Evolutionary conservation across 2,113 vertebrate species (phyloP).

Genomic region (Hipposideros armiger): DNA sequence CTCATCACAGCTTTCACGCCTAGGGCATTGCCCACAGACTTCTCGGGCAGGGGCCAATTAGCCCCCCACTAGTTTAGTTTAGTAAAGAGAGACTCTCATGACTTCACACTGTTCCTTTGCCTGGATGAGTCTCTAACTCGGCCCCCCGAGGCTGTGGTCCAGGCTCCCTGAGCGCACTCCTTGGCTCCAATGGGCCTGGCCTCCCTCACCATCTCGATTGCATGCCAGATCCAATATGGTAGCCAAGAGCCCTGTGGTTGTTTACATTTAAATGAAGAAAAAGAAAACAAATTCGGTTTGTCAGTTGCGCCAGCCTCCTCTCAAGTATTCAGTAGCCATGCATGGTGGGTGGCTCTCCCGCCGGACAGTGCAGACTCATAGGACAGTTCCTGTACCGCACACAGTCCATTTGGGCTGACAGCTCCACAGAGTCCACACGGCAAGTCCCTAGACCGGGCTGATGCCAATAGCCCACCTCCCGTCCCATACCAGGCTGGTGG

Average conservation of each 20-base stretch:
- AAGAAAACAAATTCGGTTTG: not conserved
- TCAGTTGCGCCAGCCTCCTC: accelerated
- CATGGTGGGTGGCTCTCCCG: not conserved
- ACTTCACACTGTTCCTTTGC: not conserved
- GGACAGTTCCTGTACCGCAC: accelerated
- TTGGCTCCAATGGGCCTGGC: not conserved
- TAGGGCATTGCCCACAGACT: accelerated
- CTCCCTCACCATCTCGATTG: not conserved
- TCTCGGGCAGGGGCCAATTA: not conserved
- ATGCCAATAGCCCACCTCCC: not conserved
- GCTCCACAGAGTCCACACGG: no score
- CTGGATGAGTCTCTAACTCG: not conserved
- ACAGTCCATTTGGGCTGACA: not conserved
- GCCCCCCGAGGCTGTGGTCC: accelerated
- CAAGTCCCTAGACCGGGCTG: not conserved
- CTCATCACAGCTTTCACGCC: not conserved
- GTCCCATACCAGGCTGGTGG: not conserved
- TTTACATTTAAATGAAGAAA: not conserved
- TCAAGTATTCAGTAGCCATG: not conserved
- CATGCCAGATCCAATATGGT: accelerated
- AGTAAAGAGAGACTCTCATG: not conserved
- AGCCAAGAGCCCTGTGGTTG: not conserved
- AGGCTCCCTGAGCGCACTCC: accelerated
- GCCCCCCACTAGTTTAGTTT: no score
- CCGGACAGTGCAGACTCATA: not conserved